These are phyloP conservation scores for Drosophila eugracilis DNA, from an alignment of 1,140 invertebrate genomes.

Conservation along the genomic window DNA sequence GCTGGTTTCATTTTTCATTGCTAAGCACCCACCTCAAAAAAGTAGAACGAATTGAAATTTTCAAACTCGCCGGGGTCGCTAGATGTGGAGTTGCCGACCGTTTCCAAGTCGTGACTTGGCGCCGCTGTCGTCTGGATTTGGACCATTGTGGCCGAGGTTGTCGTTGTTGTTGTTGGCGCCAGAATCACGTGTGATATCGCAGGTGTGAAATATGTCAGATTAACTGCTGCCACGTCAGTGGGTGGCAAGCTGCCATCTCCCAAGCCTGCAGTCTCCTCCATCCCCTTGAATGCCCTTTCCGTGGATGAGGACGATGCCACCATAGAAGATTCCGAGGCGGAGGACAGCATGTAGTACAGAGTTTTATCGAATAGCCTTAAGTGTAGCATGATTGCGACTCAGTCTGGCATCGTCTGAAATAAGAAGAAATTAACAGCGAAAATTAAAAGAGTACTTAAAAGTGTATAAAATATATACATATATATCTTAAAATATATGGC, in stretches of 20 bases:
- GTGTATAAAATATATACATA: too few species aligned
- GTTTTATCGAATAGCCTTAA: conserved; percentile 73
- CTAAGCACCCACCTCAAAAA: conserved; percentile 68
- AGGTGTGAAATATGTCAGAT: conserved; percentile 78
- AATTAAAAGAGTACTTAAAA: conserved; percentile 52
- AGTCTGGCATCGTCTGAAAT: conserved; percentile 38
- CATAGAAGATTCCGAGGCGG: conserved; percentile 25
- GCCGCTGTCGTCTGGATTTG: conserved; percentile 69
- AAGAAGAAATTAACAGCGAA: conserved; percentile 11
- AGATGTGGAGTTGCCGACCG: conserved; percentile 38
- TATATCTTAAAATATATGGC: conserved; percentile 22
- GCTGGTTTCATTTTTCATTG: not conserved
- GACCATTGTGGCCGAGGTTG: conserved; percentile 34
- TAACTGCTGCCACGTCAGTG: conserved; percentile 42
- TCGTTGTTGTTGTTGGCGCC: conserved; percentile 54
- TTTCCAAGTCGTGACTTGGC: conserved; percentile 55
- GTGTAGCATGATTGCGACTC: conserved; percentile 55
- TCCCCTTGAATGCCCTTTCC: conserved; percentile 45
- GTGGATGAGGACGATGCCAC: conserved; percentile 10
- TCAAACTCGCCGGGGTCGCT: conserved; percentile 59
- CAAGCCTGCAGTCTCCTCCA: conserved; percentile 18
- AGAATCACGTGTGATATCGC: conserved; percentile 76
- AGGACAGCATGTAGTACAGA: conserved; percentile 58
- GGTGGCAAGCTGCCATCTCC: conserved; percentile 6
- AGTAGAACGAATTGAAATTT: conserved; percentile 79